A percentile compares a stretch with the other conserved stretches of the same genome.
Conservation (phyloP, 2,888 invertebrate species). For the Machimus rusticus region DNA sequence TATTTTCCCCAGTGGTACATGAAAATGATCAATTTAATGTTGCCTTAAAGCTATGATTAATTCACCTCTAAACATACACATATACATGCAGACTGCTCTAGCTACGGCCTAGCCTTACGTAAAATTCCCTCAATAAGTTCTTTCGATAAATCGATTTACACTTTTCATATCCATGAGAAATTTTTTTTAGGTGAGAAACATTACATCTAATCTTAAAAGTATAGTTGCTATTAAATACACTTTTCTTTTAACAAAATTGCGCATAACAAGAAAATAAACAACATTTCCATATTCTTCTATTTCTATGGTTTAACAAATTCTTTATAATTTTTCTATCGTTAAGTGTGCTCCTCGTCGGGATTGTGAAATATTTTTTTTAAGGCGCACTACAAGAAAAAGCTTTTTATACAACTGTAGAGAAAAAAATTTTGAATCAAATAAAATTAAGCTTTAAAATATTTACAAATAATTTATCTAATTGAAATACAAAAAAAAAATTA, state of each 20-base stretch:
- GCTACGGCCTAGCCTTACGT: background rate
- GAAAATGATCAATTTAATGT: background rate
- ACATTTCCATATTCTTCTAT: conserved; percentile 18
- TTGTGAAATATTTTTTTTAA: background rate
- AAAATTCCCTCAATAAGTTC: background rate
- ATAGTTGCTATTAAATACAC: conserved; percentile 11
- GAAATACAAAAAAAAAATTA: background rate
- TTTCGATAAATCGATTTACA: background rate
- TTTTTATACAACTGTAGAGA: background rate
- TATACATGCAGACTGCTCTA: background rate
- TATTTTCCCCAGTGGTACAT: background rate
- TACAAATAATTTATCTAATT: background rate
- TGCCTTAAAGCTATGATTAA: background rate
- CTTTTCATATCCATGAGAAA: background rate
- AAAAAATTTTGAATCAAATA: background rate
- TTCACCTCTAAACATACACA: conserved; percentile 1
- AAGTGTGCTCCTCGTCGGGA: conserved; percentile 2
- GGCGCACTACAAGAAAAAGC: background rate
- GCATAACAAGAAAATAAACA: conserved; percentile 28
- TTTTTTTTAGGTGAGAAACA: background rate
- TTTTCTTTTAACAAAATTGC: conserved; percentile 23
- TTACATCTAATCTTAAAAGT: background rate
- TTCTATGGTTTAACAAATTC: conserved; percentile 3
- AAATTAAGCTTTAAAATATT: background rate
- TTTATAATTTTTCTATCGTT: conserved; percentile 10